Conservation (phyloP, 2,113 vertebrate genomes). For the Verasper variegatus region DNA sequence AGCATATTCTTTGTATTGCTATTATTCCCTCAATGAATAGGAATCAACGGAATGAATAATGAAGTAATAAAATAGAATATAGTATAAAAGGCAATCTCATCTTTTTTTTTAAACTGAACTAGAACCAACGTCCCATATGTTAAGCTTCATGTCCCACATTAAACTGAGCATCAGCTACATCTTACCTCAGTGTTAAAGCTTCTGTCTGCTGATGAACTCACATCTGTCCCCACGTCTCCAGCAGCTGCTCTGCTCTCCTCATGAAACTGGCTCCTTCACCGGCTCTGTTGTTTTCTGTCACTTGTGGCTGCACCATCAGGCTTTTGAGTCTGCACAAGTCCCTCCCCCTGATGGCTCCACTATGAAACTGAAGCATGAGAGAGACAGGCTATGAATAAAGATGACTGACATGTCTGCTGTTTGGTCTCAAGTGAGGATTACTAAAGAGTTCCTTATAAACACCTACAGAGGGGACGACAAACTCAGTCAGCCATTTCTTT, state of each 20-base stretch:
- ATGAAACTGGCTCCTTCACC: conserved; percentile 19
- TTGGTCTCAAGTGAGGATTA: not conserved
- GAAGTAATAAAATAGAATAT: not conserved
- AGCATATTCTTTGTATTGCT: not conserved
- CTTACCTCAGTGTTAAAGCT: conserved; percentile 30
- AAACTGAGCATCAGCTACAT: not conserved
- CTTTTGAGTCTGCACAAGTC: conserved; percentile 64
- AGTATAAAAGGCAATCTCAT: not conserved
- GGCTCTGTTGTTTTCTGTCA: conserved; percentile 54
- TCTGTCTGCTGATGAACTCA: conserved; percentile 23
- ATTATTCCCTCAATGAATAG: not conserved
- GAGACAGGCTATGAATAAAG: conserved; percentile 48
- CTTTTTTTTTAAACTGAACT: not conserved
- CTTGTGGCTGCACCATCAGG: conserved; percentile 37
- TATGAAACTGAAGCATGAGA: conserved; percentile 57
- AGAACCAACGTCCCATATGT: conserved; percentile 38
- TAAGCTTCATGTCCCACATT: conserved; percentile 2
- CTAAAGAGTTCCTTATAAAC: not conserved
- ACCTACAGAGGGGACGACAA: not conserved
- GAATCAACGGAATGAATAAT: not conserved
- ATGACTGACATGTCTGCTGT: conserved; percentile 18
- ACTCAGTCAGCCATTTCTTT: conserved; percentile 53
- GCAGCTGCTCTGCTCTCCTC: conserved; percentile 36
- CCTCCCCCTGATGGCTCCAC: conserved; percentile 68
- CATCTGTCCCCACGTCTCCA: conserved; percentile 26